These are phyloP conservation scores for Ursus arctos DNA, from an alignment of 2,113 vertebrate species.

Conservation along the genomic window DNA sequence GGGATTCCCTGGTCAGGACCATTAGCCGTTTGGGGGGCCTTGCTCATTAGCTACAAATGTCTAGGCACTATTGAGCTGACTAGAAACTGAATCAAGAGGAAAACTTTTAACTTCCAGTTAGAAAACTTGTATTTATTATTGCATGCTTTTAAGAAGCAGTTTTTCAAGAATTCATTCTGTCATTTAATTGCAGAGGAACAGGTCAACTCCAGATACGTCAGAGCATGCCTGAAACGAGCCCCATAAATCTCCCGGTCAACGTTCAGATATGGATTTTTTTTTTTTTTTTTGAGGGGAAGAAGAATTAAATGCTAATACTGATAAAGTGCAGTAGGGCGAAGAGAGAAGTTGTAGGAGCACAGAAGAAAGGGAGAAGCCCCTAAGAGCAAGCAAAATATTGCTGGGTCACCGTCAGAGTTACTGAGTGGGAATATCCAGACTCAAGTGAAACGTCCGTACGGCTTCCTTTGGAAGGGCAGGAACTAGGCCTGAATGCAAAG, in stretches of 20 bases:
- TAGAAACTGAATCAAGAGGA: slow-evolving; percentile 28
- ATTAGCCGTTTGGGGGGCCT: background rate
- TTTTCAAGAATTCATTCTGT: background rate
- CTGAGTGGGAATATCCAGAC: background rate
- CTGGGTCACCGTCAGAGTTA: background rate
- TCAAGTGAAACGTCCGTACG: rapidly evolving
- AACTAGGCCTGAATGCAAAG: background rate
- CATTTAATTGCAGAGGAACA: background rate
- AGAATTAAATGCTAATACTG: background rate
- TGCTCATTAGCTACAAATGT: slow-evolving; percentile 1
- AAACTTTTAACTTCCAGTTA: slow-evolving; percentile 29
- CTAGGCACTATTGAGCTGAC: background rate
- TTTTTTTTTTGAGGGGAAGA: background rate
- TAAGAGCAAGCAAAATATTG: background rate
- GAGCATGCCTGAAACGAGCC: background rate
- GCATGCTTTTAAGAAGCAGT: background rate
- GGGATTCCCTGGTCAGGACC: background rate
- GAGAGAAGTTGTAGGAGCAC: background rate
- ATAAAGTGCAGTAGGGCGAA: background rate
- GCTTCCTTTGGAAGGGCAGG: background rate
- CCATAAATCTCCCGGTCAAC: background rate
- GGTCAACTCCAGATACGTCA: background rate
- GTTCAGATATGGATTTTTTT: background rate
- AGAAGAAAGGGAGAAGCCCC: background rate
- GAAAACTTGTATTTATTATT: slow-evolving; percentile 6